Evolutionary conservation across 2,888 invertebrate genomes (phyloP).

Genomic region (Lasioglossum oenotherae): DNA sequence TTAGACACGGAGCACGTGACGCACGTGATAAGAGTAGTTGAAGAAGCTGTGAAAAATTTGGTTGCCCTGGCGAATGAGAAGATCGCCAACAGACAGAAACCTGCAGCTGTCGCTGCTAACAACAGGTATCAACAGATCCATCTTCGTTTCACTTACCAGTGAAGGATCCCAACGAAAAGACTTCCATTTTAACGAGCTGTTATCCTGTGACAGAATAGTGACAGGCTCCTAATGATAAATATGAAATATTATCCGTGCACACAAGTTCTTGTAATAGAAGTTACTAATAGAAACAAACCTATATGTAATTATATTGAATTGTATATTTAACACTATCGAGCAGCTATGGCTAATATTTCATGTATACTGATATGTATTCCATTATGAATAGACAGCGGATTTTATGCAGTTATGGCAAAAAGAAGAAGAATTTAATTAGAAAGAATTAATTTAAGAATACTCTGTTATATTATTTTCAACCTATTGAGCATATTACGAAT

Average conservation of each 20-base stretch:
- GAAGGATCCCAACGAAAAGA: background rate
- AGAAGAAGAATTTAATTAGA: too few relatives aligned
- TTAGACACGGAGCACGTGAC: constrained; percentile 88
- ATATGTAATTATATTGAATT: too few relatives aligned
- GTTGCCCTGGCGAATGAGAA: constrained; percentile 93
- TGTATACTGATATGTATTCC: background rate
- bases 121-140: constrained; percentile 77
- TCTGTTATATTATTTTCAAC: too few relatives aligned
- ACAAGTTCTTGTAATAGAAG: too few relatives aligned
- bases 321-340: background rate
- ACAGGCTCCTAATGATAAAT: background rate
- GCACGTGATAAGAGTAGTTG: constrained; percentile 89
- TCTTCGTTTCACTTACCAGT: background rate
- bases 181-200: background rate
- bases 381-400: background rate
- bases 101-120: constrained; percentile 76
- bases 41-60: constrained; percentile 91
- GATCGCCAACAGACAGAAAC: constrained; percentile 87
- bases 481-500: too few relatives aligned
- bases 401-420: too few relatives aligned
- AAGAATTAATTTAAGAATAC: too few relatives aligned
- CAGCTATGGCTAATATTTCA: background rate
- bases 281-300: too few relatives aligned
- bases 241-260: background rate
- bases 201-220: background rate